Evolutionary conservation across 1,140 invertebrate genomes (phyloP), one percentile per base, ranked within the genome.

Genomic region (Drosophila gunungcola): DNA sequence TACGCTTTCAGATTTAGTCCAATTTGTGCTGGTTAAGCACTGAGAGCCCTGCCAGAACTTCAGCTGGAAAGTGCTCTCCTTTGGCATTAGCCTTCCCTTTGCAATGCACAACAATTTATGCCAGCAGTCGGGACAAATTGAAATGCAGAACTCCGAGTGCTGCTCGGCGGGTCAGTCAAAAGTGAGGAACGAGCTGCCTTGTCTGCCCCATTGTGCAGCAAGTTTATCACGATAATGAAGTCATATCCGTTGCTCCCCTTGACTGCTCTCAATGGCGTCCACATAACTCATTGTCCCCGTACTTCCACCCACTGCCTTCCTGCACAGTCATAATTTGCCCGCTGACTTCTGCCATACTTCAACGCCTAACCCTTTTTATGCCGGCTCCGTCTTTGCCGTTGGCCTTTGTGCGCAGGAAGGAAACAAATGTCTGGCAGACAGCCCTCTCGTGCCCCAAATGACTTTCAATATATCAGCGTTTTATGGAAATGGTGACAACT

Each of bases 381-480:
- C 57, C 52, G 65, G 55, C 52, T 55, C 55, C 16, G 42, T 53
- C 16, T 53, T 60, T 48, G 63, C 48, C 63, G 32, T 36, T 29
- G 51, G 53, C 41, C 58, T 62, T 61, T 70, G 62, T 77, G 63
- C 69, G 48, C 79, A 72, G 83, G 78, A 88, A 86, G 83, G 83
- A 86, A 82, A 86, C 83, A 86, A 86, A 82, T 82, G 78, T 86
- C 78, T 88, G 65, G 62, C 67, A 53, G 49, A 63, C 55, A 64
- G 45, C 70, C 74, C 42, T 58, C 64, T 55, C 69, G 82, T 77
- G 77, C 67, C 62, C 73, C 68, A 49, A 88, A 88, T 83, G 83
- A 89, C 83, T 88, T 89, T 89, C 83, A 88, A 88, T 88, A 88
- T 89, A 83, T 83, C 64, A 83, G 56, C 76, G 81, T 86, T 88